Evolutionary conservation across 1,140 invertebrate genomes (phyloP).

Genomic region (Philotrypesis tridentata): DNA sequence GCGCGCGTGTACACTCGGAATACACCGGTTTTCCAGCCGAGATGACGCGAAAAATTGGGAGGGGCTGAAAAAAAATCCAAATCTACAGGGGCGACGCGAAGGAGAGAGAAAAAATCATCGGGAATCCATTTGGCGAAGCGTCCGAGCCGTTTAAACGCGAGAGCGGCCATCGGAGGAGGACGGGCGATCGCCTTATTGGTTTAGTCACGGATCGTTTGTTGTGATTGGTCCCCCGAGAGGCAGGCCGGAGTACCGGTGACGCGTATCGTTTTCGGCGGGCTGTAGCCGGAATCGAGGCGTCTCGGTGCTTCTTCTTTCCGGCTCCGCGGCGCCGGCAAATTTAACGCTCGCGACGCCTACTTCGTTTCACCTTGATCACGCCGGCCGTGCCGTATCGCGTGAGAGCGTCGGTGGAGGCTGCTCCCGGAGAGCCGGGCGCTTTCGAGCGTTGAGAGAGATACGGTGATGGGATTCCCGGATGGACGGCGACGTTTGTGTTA

Average conservation of each 20-base stretch:
- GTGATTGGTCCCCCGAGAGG: slow-evolving; percentile 53
- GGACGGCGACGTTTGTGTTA: too few species aligned
- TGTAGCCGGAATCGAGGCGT: too few species aligned
- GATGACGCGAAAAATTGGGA: neutral
- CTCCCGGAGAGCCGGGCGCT: too few species aligned
- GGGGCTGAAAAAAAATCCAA: neutral
- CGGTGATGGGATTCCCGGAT: too few species aligned
- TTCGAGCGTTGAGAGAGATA: too few species aligned
- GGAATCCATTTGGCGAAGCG: neutral
- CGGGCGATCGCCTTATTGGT: slow-evolving; percentile 60
- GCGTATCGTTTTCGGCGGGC: slow-evolving; percentile 15
- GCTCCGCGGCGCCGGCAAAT: neutral
- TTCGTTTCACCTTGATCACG: slow-evolving; percentile 2
- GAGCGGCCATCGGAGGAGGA: neutral
- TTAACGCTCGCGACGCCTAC: neutral
- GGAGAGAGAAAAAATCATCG: slow-evolving; percentile 1
- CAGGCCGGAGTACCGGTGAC: neutral
- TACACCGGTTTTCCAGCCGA: neutral
- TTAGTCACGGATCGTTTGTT: slow-evolving; percentile 62
- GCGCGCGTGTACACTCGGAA: too few species aligned
- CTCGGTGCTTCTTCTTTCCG: neutral
- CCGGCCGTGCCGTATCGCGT: too few species aligned
- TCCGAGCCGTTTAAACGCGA: neutral
- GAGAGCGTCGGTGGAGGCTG: too few species aligned
- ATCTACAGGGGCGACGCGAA: neutral